Evolutionary conservation across 2,113 vertebrate genomes (phyloP), one percentile per base, ranked within the genome.

Genomic region (Crocuta crocuta): DNA sequence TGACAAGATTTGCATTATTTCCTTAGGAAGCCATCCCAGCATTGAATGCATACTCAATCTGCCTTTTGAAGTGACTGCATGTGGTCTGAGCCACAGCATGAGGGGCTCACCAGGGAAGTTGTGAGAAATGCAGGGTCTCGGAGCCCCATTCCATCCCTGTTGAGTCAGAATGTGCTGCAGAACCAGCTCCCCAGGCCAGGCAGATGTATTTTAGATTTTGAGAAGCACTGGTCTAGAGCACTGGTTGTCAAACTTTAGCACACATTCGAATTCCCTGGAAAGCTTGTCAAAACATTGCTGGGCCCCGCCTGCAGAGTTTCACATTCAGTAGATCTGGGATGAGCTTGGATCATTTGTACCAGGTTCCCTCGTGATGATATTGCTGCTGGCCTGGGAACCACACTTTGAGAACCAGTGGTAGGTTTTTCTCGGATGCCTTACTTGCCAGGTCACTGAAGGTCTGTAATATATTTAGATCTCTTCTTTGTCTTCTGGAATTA

Each of bases 41-140:
- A 2, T 0, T 0, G 33, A 45, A 28, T 2, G 7, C 11, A 70
- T 35, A 23, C 61, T 83, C n/a, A 1, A 2, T 10, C 74, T 65
- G 45, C 68, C 85, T 43, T 58, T 12, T 6, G 28, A 17, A 74
- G 43, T 48, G 13, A 71, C 15, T n/a, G 53, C 17, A 11, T 48
- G 15, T 15, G 7, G 10, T 65, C 33, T 45, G 48, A 90, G 92
- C 45, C 73, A 33, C 16, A 1, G 2, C n/a, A 78, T 43, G 63
- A 26, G 4, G 2, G 53, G 65, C 24, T 15, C 33, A 23, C 78
- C 63, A 1, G 33, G 82, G 13, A 50, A 48, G 15, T n/a, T 12
- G n/a, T 28, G 68, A 66, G 74, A 68, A 31, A 43, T 15, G 13
- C 43, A 85, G 68, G 48, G 3, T 43, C 86, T 73, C 15, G 0